A percentile compares a stretch with the other conserved stretches of the same genome.
Evolutionary conservation across 2,113 vertebrate genomes (phyloP).

Genomic region (Triplophysa rosa): DNA sequence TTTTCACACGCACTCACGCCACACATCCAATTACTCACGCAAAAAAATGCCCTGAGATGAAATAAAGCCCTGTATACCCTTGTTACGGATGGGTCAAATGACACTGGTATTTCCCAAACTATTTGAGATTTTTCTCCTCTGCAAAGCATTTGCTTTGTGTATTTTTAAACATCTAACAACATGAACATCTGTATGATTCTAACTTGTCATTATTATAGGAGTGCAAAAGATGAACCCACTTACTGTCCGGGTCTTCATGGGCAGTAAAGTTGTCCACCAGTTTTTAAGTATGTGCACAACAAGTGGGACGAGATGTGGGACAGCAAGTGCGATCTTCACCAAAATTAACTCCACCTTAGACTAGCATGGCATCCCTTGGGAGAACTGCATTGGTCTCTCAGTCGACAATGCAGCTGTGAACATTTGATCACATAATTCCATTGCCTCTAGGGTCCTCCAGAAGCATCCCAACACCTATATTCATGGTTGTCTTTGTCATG

Average conservation of each 20-base stretch:
- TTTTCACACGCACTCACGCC: no score
- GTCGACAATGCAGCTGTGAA: neutral
- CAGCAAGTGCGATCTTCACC: neutral
- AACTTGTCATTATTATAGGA: no score
- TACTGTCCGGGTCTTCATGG: neutral
- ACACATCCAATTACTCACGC: no score
- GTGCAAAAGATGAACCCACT: neutral
- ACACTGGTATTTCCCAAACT: no score
- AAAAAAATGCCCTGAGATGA: neutral
- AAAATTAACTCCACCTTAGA: neutral
- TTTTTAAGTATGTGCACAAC: neutral
- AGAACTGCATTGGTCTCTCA: slow-evolving; percentile 1
- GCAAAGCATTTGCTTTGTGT: no score
- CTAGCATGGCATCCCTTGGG: neutral
- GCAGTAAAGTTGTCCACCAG: neutral
- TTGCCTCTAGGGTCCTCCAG: neutral
- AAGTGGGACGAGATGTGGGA: neutral
- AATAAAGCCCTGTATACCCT: no score
- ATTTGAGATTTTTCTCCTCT: no score
- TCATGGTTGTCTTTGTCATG: no score
- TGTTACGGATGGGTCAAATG: no score
- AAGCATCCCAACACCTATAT: no score
- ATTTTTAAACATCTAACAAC: no score
- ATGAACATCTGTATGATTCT: no score
- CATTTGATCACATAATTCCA: neutral